Evolutionary conservation across 2,888 invertebrate species (phyloP).

Genomic region (Notodonta ziczac): DNA sequence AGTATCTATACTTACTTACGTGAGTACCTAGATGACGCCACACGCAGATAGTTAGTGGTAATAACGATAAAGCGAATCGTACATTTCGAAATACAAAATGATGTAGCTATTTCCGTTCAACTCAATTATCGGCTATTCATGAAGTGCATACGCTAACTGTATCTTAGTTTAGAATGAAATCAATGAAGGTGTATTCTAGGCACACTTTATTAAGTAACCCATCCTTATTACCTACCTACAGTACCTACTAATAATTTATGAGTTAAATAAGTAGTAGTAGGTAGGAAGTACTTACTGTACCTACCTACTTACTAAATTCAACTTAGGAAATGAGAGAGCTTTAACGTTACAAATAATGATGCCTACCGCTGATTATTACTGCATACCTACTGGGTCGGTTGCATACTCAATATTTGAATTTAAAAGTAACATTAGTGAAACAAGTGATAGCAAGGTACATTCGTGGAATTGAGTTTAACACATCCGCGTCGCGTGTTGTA

Average conservation of each 20-base stretch:
- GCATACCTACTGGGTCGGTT: too few relatives aligned
- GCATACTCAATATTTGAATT: too few relatives aligned
- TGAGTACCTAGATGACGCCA: not conserved
- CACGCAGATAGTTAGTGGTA: not conserved
- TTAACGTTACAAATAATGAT: too few relatives aligned
- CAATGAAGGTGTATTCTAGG: not conserved
- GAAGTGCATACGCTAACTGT: not conserved
- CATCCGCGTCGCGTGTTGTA: not conserved
- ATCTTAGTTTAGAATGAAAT: not conserved
- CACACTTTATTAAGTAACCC: not conserved
- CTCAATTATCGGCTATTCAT: slow-evolving; percentile 2
- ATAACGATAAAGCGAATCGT: slow-evolving; percentile 1
- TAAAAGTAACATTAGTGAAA: not conserved
- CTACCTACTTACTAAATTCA: too few relatives aligned
- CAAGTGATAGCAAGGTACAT: not conserved
- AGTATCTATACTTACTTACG: not conserved
- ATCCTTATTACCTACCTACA: too few relatives aligned
- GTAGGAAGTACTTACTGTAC: too few relatives aligned
- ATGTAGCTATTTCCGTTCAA: not conserved
- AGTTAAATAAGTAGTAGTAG: too few relatives aligned
- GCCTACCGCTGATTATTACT: too few relatives aligned
- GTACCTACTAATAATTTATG: too few relatives aligned
- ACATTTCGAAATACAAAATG: not conserved
- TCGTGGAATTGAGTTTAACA: not conserved
- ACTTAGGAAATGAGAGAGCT: too few relatives aligned